Conservation (phyloP, 2,113 vertebrate species). For the Oxygymnocypris stewartii region DNA sequence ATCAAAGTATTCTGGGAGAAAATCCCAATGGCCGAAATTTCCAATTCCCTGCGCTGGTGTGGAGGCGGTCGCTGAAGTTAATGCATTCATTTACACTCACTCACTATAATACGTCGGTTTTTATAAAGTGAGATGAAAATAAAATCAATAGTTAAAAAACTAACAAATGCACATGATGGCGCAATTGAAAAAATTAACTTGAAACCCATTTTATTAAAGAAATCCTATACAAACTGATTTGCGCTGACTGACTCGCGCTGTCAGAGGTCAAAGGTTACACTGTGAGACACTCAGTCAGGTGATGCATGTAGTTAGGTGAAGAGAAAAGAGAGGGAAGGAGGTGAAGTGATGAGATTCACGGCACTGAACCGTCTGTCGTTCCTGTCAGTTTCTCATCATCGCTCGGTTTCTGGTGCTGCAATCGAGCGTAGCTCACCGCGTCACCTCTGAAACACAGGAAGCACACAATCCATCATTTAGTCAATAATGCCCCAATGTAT, state of each 20-base stretch:
- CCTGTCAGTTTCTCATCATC: conserved; percentile 84
- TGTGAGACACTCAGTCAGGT: background rate
- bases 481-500: background rate
- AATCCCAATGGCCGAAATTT: conserved; percentile 24
- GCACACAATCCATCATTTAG: background rate
- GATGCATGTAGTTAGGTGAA: conserved; percentile 3
- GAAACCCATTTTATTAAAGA: conserved; percentile 4
- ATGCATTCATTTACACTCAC: background rate
- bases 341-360: conserved; percentile 67
- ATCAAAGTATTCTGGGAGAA: conserved; percentile 26
- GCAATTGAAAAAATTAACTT: background rate
- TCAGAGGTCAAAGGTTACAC: conserved; percentile 1
- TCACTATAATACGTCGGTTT: background rate
- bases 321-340: conserved; percentile 22
- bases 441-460: conserved; percentile 81
- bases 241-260: background rate
- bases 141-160: background rate
- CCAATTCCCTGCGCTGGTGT: conserved; percentile 24
- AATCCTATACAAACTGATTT: background rate
- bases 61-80: background rate
- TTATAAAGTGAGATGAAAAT: background rate
- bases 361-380: conserved; percentile 71
- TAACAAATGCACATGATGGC: background rate
- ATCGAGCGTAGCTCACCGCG: conserved; percentile 86
- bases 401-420: conserved; percentile 88